Evolutionary conservation across 1,140 invertebrate genomes (phyloP), one percentile per base, ranked within the genome.

Genomic region (Arctopsyche grandis): DNA sequence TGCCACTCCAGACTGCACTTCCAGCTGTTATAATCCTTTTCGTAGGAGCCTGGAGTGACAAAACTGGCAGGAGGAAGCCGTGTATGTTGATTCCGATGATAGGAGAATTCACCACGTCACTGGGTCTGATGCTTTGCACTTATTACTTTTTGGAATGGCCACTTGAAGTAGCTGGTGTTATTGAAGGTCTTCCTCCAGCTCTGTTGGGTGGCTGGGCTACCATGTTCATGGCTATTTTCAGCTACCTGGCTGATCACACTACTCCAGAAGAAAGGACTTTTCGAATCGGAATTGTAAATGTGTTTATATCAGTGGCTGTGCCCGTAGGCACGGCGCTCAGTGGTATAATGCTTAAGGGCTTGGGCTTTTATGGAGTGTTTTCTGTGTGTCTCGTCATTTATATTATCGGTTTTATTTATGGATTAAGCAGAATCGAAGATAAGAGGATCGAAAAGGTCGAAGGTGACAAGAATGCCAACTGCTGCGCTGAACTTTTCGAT

Each of bases 161-260:
- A 0, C 92, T 94, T 90, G 92, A 94, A 84, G 91, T 89, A 0
- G 90, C 91, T 14, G 92, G 91, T 0, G 84, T 93, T 0, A 88
- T 91, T 12, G 92, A 93, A 84, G 92, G 92, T 0, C 88, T 95
- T 48, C 94, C 94, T 85, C 94, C 94, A 0, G 92, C 93, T 0
- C 83, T 97, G 0, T 93, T 94, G 7, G 94, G 94, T 0, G 95
- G 95, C 1, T 95, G 93, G 91, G 94, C 96, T 82, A 95, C 94
- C 14, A 94, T 96, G 91, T 92, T 96, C 80, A 96, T 97, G 93
- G 94, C 94, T 10, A 92, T 95, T 26, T 97, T 97, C 85, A 96
- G 95, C 84, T 97, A 96, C 83, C 93, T 97, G 58, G 94, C 92
- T 0, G 95, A 97, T 84, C 92, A 96, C 12, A 96, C 95, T 0